Conservation (phyloP, 2,113 vertebrate species). For the Salvelinus alpinus region DNA sequence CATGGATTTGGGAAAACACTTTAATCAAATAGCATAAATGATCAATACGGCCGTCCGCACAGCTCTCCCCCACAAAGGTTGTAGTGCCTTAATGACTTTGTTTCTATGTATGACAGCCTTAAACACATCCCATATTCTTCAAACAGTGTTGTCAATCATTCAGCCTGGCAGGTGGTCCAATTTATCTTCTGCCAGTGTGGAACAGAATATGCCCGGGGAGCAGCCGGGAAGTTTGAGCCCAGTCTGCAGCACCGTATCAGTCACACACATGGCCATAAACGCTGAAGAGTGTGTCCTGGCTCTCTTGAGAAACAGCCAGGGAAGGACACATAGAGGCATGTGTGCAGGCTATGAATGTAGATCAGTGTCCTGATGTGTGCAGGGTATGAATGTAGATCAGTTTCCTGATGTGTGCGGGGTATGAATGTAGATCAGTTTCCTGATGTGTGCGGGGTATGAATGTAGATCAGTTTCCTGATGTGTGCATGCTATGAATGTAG, state of each 20-base stretch:
- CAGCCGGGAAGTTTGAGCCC: background rate
- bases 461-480: background rate
- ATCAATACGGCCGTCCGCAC: conserved; percentile 12
- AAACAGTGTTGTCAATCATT: conserved; percentile 14
- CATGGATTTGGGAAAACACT: background rate
- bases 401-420: too few species aligned
- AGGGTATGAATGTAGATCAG: too few species aligned
- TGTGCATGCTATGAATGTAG: too few species aligned
- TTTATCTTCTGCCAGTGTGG: conserved; percentile 19
- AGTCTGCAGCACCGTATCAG: conserved; percentile 11
- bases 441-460: too few species aligned
- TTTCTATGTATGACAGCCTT: conserved; percentile 23
- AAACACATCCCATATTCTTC: conserved; percentile 18
- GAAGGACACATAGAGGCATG: background rate
- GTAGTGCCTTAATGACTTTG: conserved; percentile 13
- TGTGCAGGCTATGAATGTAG: too few species aligned
- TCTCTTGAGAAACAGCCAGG: conserved; percentile 15
- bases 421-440: too few species aligned
- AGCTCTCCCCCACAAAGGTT: conserved; percentile 5
- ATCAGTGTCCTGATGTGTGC: too few species aligned
- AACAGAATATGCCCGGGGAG: conserved; percentile 1
- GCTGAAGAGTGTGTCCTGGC: conserved; percentile 21
- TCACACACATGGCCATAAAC: conserved; percentile 33
- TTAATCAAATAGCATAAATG: background rate
- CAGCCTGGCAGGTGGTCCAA: conserved; percentile 15